A percentile compares a stretch with the other conserved stretches of the same genome.
These are phyloP conservation scores for Paramuricea clavata DNA, from an alignment of 92 coral and sea anemone species.

Conservation along the genomic window DNA sequence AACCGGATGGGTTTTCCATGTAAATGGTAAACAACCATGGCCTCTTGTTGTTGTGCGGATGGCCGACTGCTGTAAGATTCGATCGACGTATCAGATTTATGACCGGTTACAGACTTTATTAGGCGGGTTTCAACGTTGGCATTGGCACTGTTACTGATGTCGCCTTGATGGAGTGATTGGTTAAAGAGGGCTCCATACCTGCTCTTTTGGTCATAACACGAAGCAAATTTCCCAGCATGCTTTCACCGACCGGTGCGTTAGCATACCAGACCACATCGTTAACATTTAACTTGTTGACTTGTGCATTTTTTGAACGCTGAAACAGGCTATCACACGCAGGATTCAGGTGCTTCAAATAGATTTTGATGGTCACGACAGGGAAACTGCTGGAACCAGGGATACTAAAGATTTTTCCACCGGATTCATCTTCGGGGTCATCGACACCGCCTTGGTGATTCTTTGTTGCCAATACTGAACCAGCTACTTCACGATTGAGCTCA, in stretches of 20 bases:
- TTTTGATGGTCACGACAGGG: constrained; percentile 59
- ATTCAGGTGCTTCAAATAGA: constrained; percentile 54
- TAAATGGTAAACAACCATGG: no score
- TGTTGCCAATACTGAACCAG: constrained; percentile 63
- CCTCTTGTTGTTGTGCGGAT: constrained; percentile 62
- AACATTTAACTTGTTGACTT: no score
- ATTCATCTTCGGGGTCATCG: no score
- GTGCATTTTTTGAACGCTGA: no score
- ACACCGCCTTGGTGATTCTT: constrained; percentile 75
- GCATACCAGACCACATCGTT: constrained; percentile 22
- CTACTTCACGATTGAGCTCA: constrained; percentile 38
- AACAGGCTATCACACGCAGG: no score
- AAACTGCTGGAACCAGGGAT: constrained; percentile 66
- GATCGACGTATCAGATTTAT: constrained; percentile 50
- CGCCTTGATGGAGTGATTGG: constrained; percentile 70
- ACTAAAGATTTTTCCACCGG: constrained; percentile 65
- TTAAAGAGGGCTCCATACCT: constrained; percentile 59
- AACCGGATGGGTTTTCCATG: no score
- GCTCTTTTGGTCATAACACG: constrained; percentile 44
- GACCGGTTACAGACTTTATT: constrained; percentile 63
- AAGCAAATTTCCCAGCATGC: constrained; percentile 34
- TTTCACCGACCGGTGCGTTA: constrained; percentile 42
- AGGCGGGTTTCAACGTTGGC: constrained; percentile 56
- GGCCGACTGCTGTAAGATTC: constrained; percentile 61
- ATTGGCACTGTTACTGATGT: constrained; percentile 57